phyloP scores from a whole-genome alignment of 1,140 invertebrate genomes.

The Sitobion miscanthi region DNA sequence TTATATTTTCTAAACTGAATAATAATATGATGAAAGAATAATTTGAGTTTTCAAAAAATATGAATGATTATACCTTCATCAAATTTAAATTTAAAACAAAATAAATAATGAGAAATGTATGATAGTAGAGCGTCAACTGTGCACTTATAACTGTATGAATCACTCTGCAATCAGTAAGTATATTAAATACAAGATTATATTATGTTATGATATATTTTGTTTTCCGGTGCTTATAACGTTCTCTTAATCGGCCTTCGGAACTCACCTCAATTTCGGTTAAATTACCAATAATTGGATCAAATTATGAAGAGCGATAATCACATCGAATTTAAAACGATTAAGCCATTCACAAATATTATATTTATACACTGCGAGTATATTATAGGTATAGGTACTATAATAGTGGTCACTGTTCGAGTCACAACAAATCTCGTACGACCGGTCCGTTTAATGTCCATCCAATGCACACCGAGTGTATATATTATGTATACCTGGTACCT shows the following conservation, averaged over 20 bases:
- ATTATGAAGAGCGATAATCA: constrained; percentile 10
- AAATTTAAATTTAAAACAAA: not conserved
- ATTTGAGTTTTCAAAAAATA: not conserved
- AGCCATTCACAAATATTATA: not conserved
- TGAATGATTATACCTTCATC: not conserved
- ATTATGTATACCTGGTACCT: not conserved
- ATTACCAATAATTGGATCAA: not conserved
- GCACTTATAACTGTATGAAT: not conserved
- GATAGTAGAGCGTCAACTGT: not conserved
- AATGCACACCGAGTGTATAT: not conserved
- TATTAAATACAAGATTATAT: not conserved
- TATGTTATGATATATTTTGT: not conserved
- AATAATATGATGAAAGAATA: not conserved
- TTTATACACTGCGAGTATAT: not conserved
- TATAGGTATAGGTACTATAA: not conserved
- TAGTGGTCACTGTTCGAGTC: not conserved
- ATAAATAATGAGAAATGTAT: not conserved
- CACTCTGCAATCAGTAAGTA: not conserved
- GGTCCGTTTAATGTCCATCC: not conserved
- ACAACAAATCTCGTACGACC: not conserved
- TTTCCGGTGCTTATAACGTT: not conserved
- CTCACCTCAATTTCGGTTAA: not conserved
- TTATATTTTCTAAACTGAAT: not conserved
- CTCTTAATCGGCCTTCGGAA: not conserved
- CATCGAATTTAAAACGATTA: not conserved